Conservation (phyloP, 2,113 vertebrate genomes). For the Rhinoptilus africanus region DNA sequence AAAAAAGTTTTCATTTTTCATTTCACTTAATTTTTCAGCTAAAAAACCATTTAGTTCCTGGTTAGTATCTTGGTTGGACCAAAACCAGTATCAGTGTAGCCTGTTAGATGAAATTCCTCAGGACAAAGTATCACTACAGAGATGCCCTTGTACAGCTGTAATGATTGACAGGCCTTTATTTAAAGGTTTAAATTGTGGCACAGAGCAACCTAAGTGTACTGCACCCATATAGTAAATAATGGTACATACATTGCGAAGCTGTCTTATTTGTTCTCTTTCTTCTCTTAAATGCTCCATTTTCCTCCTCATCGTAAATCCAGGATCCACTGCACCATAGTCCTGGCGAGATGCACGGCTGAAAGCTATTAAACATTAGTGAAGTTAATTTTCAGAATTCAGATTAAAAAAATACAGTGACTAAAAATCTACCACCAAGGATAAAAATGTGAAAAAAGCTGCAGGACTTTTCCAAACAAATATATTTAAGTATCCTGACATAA, state of each 20-base stretch:
- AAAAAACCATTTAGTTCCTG: background rate
- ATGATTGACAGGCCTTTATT: background rate
- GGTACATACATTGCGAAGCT: slow-evolving; percentile 86
- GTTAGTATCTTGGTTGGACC: background rate
- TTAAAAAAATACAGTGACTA: background rate
- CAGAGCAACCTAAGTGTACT: background rate
- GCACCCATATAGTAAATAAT: accelerated
- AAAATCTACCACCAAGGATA: background rate
- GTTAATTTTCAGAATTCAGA: background rate
- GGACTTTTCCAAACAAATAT: background rate
- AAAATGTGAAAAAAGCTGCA: background rate
- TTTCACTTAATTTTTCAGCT: background rate
- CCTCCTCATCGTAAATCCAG: slow-evolving; percentile 97
- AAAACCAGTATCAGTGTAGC: background rate
- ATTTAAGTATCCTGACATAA: background rate
- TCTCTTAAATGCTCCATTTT: slow-evolving; percentile 98
- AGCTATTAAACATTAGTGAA: slow-evolving; percentile 67
- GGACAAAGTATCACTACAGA: background rate
- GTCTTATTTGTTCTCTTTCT: slow-evolving; percentile 92
- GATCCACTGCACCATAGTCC: slow-evolving; percentile 84
- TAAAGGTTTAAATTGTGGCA: background rate
- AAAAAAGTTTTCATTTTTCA: background rate
- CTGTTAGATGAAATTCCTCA: background rate
- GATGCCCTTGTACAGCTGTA: background rate
- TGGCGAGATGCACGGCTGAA: slow-evolving; percentile 87